Conservation (phyloP, 1,140 invertebrate genomes). For the Zophobas atratus region DNA sequence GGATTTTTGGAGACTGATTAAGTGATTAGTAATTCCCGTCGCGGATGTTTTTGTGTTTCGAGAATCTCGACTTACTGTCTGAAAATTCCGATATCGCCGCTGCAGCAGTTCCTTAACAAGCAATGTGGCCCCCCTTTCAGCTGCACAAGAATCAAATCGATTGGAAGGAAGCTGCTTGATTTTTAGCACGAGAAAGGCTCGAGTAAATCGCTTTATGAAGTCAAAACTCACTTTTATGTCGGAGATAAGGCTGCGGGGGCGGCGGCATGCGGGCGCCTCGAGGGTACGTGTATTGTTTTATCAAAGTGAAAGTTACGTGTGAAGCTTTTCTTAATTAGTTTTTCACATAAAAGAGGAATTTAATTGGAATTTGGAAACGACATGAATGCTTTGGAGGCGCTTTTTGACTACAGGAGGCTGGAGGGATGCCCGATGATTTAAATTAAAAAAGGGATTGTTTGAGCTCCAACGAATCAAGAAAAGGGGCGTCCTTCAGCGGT, state of each 20-base stretch:
- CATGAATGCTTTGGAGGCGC: background rate
- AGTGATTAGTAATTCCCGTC: background rate
- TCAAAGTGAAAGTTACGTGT: background rate
- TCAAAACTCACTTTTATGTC: slow-evolving; percentile 2
- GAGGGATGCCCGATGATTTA: background rate
- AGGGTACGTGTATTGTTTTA: background rate
- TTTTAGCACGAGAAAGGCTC: background rate
- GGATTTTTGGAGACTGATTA: background rate
- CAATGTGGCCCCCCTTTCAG: slow-evolving; percentile 3
- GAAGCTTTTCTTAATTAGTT: slow-evolving; percentile 13
- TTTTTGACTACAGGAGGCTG: background rate
- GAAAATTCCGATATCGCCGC: slow-evolving; percentile 5
- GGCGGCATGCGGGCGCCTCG: too few species aligned
- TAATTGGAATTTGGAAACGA: slow-evolving; percentile 14
- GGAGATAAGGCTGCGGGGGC: background rate
- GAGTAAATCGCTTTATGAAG: background rate
- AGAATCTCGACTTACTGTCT: background rate
- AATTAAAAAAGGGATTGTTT: too few species aligned
- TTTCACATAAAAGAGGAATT: slow-evolving; percentile 6
- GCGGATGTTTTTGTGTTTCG: background rate
- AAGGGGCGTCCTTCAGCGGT: too few species aligned
- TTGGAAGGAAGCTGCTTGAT: slow-evolving; percentile 3
- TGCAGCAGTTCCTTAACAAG: background rate
- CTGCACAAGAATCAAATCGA: slow-evolving; percentile 10
- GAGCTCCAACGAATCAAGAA: too few species aligned